Evolutionary conservation across 2,888 invertebrate genomes (phyloP).

Genomic region (Phania funesta): DNA sequence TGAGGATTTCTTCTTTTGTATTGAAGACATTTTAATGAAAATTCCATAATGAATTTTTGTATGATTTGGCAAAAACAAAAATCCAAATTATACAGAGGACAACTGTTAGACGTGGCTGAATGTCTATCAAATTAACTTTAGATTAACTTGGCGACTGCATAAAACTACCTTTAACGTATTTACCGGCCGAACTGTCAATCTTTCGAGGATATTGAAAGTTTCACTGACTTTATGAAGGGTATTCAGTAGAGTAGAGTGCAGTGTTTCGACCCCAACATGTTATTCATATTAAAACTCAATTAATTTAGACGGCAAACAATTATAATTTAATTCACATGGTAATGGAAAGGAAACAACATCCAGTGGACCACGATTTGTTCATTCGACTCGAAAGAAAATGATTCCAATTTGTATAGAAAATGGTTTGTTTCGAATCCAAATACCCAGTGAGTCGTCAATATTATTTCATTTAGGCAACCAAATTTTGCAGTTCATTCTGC

Average conservation of each 20-base stretch:
- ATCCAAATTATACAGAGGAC: constrained; percentile 33
- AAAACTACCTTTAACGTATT: constrained; percentile 1
- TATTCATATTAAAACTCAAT: no score
- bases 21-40: constrained; percentile 59
- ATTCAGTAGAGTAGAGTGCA: neutral
- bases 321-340: no score
- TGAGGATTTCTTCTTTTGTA: constrained; percentile 17
- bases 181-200: constrained; percentile 49
- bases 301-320: no score
- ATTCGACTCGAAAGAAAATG: no score
- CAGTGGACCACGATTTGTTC: no score
- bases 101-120: constrained; percentile 71
- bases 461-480: no score
- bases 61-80: constrained; percentile 54
- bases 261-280: no score
- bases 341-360: no score
- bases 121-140: constrained; percentile 78
- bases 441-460: no score
- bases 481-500: no score
- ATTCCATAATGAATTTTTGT: constrained; percentile 61
- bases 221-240: neutral
- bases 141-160: constrained; percentile 75
- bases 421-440: no score
- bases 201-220: constrained; percentile 10
- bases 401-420: no score